Conservation (phyloP, 2,797 vertebrate genomes). For the Parauchenoglanis punctatus region DNA sequence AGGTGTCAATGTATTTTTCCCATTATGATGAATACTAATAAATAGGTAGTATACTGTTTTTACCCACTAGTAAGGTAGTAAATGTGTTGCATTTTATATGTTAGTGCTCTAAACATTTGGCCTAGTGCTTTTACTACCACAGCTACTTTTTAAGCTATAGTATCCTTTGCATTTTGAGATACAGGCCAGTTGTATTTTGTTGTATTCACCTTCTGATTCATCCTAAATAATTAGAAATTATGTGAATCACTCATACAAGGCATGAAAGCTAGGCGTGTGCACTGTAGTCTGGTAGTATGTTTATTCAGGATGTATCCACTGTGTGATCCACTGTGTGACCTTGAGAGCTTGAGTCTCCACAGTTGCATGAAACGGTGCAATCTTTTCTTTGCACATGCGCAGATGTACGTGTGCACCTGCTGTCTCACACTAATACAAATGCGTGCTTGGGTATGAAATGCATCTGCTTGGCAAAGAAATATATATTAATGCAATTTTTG, state of each 20-base stretch:
- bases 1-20: neutral
- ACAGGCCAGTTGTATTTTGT: neutral
- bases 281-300: neutral
- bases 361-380: slow-evolving; percentile 29
- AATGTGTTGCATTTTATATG: neutral
- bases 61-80: neutral
- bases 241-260: neutral
- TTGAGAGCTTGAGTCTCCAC: slow-evolving; percentile 2
- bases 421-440: slow-evolving; percentile 5
- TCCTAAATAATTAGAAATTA: neutral
- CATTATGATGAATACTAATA: neutral
- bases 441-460: slow-evolving; percentile 2
- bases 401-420: neutral
- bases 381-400: slow-evolving; percentile 10
- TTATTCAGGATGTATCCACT: neutral
- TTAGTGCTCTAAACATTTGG: neutral
- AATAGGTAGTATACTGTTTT: neutral
- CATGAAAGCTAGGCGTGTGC: neutral
- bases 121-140: neutral
- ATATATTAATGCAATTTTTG: slow-evolving; percentile 22
- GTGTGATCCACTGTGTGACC: slow-evolving; percentile 12
- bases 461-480: neutral
- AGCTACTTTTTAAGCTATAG: neutral
- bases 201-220: neutral
- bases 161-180: neutral